phyloP scores from a whole-genome alignment of 2,888 invertebrate species.

The Gryllus longicercus region DNA sequence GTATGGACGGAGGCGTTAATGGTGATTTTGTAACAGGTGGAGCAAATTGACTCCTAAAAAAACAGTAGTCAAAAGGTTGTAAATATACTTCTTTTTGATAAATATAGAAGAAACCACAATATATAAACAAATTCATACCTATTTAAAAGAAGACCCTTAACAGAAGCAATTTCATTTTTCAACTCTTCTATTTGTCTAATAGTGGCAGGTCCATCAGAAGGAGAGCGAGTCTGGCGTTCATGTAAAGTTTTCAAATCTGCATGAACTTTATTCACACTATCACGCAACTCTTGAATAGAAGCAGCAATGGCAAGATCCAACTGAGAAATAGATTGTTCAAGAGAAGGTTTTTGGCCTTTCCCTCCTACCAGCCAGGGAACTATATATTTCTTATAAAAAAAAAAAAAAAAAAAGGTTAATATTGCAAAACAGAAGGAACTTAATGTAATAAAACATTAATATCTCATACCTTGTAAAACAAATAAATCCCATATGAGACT shows the following conservation, averaged over 20 bases:
- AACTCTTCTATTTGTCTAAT: constrained; percentile 62
- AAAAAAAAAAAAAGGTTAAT: not conserved
- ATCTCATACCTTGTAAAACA: constrained; percentile 71
- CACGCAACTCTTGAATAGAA: constrained; percentile 59
- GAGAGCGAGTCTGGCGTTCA: not conserved
- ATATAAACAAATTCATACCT: constrained; percentile 50
- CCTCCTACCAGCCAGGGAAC: constrained; percentile 66
- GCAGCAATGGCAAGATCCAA: constrained; percentile 63
- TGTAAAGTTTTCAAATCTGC: constrained; percentile 56
- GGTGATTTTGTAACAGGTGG: constrained; percentile 55
- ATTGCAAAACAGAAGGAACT: not conserved
- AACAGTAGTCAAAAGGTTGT: constrained; percentile 28
- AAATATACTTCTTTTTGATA: constrained; percentile 30
- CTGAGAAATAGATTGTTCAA: constrained; percentile 64
- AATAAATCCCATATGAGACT: constrained; percentile 72
- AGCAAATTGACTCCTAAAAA: constrained; percentile 72
- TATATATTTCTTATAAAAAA: constrained; percentile 56
- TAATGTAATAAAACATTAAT: not conserved
- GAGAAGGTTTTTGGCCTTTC: constrained; percentile 57
- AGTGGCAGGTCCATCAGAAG: constrained; percentile 47
- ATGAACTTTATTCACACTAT: constrained; percentile 62
- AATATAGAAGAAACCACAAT: not conserved
- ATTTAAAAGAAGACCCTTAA: constrained; percentile 69
- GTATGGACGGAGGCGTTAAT: constrained; percentile 67
- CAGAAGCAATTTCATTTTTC: constrained; percentile 66